A percentile compares a stretch with the other conserved stretches of the same genome.
Evolutionary conservation across 2,113 vertebrate genomes (phyloP).

Genomic region (Jacana jacana): DNA sequence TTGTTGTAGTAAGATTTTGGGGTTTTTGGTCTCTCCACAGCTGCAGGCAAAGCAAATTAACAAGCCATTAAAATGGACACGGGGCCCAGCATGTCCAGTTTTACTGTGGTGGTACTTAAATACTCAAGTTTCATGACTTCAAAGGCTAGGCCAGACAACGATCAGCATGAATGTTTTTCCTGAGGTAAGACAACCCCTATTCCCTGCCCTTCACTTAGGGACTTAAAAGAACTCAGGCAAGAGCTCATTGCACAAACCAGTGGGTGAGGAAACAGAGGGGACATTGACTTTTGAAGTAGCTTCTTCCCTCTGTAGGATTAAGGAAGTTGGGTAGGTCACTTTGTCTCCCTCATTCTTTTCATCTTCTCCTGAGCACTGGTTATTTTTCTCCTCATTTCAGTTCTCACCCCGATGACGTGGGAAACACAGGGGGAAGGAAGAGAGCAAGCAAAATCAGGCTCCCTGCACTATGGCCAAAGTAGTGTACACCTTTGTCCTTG

Average conservation of each 20-base stretch:
- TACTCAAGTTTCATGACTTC: slow-evolving; percentile 50
- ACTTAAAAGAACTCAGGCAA: slow-evolving; percentile 6
- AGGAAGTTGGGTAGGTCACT: slow-evolving; percentile 9
- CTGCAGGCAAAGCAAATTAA: not conserved
- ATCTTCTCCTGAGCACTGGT: slow-evolving; percentile 12
- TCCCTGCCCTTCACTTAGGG: not conserved
- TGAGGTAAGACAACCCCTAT: slow-evolving; percentile 21
- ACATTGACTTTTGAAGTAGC: slow-evolving; percentile 52
- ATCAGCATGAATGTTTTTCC: slow-evolving; percentile 32
- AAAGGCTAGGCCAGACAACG: slow-evolving; percentile 31
- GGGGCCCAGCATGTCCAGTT: not conserved
- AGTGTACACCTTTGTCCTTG: not conserved
- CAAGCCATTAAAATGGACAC: slow-evolving; percentile 1
- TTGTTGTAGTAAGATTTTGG: not conserved
- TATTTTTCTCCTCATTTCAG: slow-evolving; percentile 35
- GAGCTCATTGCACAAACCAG: slow-evolving; percentile 25
- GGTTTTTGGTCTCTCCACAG: not conserved
- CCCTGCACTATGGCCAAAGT: not conserved
- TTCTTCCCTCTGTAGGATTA: slow-evolving; percentile 5
- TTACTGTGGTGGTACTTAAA: not conserved
- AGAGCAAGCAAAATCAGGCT: not conserved
- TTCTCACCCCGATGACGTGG: not conserved
- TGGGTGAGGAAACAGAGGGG: slow-evolving; percentile 21
- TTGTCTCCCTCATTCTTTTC: slow-evolving; percentile 11
- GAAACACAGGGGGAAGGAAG: not conserved